A percentile compares a stretch with the other conserved stretches of the same genome.
Conservation (phyloP, 2,888 invertebrate species). For the Nasonovia ribisnigri region DNA sequence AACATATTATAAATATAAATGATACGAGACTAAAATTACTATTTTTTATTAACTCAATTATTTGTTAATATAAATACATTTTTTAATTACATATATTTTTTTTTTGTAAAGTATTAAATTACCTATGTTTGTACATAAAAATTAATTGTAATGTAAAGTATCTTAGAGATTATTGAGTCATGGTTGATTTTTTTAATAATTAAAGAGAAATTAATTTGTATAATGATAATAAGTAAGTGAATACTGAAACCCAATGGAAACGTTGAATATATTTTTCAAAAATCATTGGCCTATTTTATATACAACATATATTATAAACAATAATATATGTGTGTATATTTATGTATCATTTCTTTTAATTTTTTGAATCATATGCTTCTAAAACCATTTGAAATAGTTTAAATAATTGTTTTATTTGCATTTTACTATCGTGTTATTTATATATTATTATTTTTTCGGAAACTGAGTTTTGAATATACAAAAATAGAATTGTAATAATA, state of each 20-base stretch:
- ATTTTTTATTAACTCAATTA: slow-evolving; percentile 65
- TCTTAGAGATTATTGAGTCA: slow-evolving; percentile 61
- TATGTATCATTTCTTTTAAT: neutral
- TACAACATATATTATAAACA: neutral
- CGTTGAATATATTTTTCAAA: slow-evolving; percentile 31
- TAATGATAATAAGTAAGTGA: slow-evolving; percentile 41
- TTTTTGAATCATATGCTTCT: slow-evolving; percentile 41
- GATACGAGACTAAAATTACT: slow-evolving; percentile 65
- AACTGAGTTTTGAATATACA: slow-evolving; percentile 40
- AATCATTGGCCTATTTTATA: slow-evolving; percentile 35
- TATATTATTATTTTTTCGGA: slow-evolving; percentile 13
- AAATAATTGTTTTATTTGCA: neutral
- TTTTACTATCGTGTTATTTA: slow-evolving; percentile 47
- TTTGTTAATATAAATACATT: slow-evolving; percentile 63
- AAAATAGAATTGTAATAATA: neutral
- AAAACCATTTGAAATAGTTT: neutral
- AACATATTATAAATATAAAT: slow-evolving; percentile 65
- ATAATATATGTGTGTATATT: neutral
- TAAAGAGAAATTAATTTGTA: slow-evolving; percentile 52
- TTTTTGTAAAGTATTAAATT: slow-evolving; percentile 64
- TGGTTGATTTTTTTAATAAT: slow-evolving; percentile 60
- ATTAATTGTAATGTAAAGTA: slow-evolving; percentile 63
- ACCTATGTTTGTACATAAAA: slow-evolving; percentile 57
- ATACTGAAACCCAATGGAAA: slow-evolving; percentile 29
- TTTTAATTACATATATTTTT: slow-evolving; percentile 62